Base-by-base conservation (phyloP, 1,140 invertebrate species). In the Ooceraea biroi region DNA sequence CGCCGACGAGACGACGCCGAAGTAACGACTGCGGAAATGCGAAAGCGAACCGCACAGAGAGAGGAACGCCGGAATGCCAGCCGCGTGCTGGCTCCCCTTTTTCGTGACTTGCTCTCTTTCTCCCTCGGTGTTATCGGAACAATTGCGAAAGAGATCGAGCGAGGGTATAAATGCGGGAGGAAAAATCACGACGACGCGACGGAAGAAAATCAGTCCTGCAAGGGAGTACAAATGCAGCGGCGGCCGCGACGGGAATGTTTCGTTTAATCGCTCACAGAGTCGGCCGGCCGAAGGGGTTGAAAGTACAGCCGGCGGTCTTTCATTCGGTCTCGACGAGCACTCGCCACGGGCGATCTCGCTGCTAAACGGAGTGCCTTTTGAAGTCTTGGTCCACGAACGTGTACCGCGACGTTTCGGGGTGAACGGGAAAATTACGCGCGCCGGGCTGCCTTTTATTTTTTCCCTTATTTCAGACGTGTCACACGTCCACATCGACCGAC, bases 211-310 rank as follows among this genome's bases (percentile, higher is more conserved):
- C n/a, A n/a, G n/a, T n/a, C n/a, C n/a, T n/a, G n/a, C n/a, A n/a
- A n/a, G n/a, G n/a, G n/a, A n/a, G n/a, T n/a, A n/a, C n/a, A 3
- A 78, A 78, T 78, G 1, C n/a, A 65, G 65, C 58, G 48, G 17
- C 25, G 25, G 46, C 19, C 4, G 30, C 3, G 11, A 36, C 48
- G 50, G 19, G 12, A n/a, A 71, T 46, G 46, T 27, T 68, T 55
- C 48, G 30, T 78, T 80, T 71, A 80, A 71, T 71, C 76, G n/a
- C 25, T 80, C 76, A 71, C 30, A 7, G 2, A 71, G 36, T 69
- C 50, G 48, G 65, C 65, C 30, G 63, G 3, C 10, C 11, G 14
- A 12, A 69, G 52, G 3, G 22, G 61, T 5, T 78, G 17, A 78
- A 80, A 80, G 76, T 22, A 27, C 22, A 80, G 50, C 50, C 36